Evolutionary conservation across 2,113 vertebrate genomes (phyloP).

Genomic region (Nettapus auritus): DNA sequence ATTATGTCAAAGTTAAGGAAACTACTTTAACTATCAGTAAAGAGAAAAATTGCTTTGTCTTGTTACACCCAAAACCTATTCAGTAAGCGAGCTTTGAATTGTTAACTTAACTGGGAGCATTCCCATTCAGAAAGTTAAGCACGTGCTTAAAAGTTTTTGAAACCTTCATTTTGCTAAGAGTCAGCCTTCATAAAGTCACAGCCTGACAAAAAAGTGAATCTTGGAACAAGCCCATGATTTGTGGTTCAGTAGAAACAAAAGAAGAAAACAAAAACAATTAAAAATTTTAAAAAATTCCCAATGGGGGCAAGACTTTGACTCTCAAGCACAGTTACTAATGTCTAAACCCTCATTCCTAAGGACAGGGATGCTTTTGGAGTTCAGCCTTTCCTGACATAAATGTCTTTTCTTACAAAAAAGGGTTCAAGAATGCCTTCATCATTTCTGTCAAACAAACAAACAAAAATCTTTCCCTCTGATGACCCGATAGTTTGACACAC

Average conservation of each 20-base stretch:
- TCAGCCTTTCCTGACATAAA: neutral
- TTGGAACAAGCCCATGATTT: neutral
- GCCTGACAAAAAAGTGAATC: neutral
- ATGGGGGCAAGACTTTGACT: neutral
- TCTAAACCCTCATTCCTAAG: neutral
- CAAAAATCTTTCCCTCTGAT: neutral
- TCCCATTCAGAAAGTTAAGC: neutral
- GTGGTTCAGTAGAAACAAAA: neutral
- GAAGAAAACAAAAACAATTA: neutral
- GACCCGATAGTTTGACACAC: neutral
- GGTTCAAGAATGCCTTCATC: neutral
- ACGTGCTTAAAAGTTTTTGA: neutral
- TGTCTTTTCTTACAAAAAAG: neutral
- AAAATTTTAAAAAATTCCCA: neutral
- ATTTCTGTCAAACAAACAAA: neutral
- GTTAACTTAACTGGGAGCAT: neutral
- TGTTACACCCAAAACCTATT: neutral
- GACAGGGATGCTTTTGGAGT: neutral
- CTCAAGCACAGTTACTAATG: neutral
- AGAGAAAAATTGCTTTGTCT: neutral
- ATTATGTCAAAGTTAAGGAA: neutral
- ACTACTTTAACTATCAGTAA: neutral
- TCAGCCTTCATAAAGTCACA: neutral
- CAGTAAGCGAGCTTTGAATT: neutral
- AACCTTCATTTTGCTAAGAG: neutral